Evolutionary conservation across 2,113 vertebrate genomes (phyloP).

Genomic region (Cygnus buccinator): DNA sequence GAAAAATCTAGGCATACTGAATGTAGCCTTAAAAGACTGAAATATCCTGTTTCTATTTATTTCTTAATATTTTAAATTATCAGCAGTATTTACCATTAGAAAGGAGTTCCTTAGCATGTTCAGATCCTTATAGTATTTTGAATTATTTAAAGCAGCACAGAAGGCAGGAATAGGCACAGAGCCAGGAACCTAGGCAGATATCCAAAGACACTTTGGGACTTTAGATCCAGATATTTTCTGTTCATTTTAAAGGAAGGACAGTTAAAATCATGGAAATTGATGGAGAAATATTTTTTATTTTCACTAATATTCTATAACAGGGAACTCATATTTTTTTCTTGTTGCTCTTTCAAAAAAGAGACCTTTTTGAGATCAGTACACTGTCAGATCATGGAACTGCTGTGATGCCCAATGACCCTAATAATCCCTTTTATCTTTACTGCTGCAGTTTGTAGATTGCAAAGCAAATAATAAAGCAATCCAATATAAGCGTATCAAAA

Average conservation of each 20-base stretch:
- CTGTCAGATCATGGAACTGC: neutral
- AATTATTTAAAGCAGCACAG: neutral
- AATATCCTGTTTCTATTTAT: neutral
- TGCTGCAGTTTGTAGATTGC: neutral
- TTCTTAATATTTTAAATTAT: neutral
- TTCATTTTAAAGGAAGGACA: neutral
- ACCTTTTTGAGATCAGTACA: neutral
- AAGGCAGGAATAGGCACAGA: neutral
- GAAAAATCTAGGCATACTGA: neutral
- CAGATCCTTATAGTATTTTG: neutral
- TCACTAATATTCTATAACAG: neutral
- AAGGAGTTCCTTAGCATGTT: neutral
- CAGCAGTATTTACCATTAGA: neutral
- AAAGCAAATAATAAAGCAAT: neutral
- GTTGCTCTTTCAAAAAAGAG: neutral
- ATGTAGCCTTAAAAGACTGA: neutral
- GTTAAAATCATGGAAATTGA: neutral
- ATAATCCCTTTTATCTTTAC: neutral
- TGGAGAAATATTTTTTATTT: neutral
- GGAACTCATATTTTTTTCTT: neutral
- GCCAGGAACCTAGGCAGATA: neutral
- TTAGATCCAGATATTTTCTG: neutral
- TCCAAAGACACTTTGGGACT: neutral
- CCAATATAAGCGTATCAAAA: neutral
- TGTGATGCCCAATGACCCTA: neutral